Percentiles rank a stretch among this genome's conserved stretches.
Evolutionary conservation across 92 coral and sea anemone species (phyloP).

Genomic region (Umimayanthus kanabou): DNA sequence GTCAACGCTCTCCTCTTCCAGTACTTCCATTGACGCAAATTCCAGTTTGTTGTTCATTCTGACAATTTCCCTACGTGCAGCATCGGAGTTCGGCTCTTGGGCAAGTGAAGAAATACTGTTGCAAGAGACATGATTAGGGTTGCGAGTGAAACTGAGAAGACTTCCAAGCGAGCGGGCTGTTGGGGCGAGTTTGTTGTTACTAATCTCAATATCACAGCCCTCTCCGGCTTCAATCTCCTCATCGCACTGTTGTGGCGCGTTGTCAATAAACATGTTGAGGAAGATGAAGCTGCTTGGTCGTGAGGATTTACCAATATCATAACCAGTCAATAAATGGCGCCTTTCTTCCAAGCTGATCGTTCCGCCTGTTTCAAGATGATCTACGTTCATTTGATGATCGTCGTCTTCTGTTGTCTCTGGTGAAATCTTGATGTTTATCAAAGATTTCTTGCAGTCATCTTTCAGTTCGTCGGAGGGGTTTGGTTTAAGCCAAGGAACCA

Average conservation of each 20-base stretch:
- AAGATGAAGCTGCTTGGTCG: slow-evolving; percentile 39
- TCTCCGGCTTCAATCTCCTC: not conserved
- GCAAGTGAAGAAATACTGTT: not conserved
- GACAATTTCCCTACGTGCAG: not conserved
- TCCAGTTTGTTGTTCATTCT: not conserved
- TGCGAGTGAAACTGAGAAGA: not conserved
- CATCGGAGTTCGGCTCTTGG: not conserved
- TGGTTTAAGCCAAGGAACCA: slow-evolving; percentile 20
- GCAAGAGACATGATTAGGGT: not conserved
- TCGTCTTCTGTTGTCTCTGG: not conserved
- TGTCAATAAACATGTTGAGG: slow-evolving; percentile 29
- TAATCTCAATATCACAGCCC: not conserved
- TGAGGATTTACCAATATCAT: not conserved
- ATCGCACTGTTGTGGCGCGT: not conserved
- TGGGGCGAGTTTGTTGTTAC: not conserved
- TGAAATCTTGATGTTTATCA: not conserved
- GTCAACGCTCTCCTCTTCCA: not conserved
- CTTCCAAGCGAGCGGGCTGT: not conserved
- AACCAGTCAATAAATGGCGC: not conserved
- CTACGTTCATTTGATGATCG: not conserved
- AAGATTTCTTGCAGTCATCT: slow-evolving; percentile 5
- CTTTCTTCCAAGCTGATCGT: slow-evolving; percentile 22
- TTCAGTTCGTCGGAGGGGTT: not conserved
- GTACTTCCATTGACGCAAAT: not conserved
- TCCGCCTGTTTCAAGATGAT: not conserved